phyloP scores from a whole-genome alignment of 1,140 invertebrate species.

The Tribolium castaneum region DNA sequence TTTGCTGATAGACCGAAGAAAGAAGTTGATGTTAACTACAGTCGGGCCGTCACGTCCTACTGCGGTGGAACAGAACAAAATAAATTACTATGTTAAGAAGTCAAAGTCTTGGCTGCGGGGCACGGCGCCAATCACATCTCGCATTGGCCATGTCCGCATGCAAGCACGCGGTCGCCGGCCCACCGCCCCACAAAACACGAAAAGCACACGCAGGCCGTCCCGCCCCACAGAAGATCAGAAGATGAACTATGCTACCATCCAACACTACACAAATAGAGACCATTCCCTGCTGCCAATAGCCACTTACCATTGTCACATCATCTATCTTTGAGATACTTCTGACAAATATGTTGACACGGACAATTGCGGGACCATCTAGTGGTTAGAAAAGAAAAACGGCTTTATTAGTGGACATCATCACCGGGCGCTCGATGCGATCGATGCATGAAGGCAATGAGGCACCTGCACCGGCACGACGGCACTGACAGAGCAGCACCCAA shows the following conservation, averaged over 20 bases:
- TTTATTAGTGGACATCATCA: constrained; percentile 57
- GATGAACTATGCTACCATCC: constrained; percentile 53
- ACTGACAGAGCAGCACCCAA: constrained; percentile 28
- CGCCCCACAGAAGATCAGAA: constrained; percentile 46
- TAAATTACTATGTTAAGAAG: constrained; percentile 47
- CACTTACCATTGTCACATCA: constrained; percentile 98
- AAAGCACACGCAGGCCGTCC: constrained; percentile 56
- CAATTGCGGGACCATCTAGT: constrained; percentile 89
- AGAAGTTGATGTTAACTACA: constrained; percentile 90
- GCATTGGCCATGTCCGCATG: constrained; percentile 55
- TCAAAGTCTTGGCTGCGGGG: constrained; percentile 46
- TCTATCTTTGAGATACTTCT: constrained; percentile 98
- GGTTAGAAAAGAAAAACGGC: constrained; percentile 61
- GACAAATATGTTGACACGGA: constrained; percentile 96
- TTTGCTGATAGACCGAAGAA: constrained; percentile 96
- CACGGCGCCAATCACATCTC: constrained; percentile 61
- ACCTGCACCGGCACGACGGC: constrained; percentile 57
- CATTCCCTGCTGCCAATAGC: constrained; percentile 60
- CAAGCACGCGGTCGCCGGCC: constrained; percentile 49
- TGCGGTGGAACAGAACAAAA: constrained; percentile 59
- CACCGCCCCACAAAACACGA: constrained; percentile 49
- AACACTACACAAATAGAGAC: constrained; percentile 60
- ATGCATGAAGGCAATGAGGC: constrained; percentile 57
- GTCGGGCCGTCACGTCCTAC: constrained; percentile 80
- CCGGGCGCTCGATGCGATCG: constrained; percentile 48